Base-by-base conservation (phyloP, 2,797 vertebrate species). In the Sebastes melanostomus region DNA sequence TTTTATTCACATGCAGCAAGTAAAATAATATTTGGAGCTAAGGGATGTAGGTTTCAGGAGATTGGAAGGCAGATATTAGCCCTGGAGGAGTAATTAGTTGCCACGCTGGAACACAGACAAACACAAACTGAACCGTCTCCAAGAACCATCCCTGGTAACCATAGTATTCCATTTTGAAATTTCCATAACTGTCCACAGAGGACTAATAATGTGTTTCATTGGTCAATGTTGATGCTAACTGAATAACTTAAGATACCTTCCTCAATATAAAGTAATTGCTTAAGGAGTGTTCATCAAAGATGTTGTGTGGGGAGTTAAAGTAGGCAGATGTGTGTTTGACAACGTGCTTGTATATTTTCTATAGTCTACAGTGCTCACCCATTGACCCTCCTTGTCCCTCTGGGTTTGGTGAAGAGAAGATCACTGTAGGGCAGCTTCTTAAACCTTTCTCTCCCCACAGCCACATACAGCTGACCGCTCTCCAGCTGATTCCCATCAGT, bases 381-480 rank as follows among this genome's bases (percentile, higher is more conserved):
- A 34, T 93, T 96, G 50, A 95, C 90, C 80, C 96, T 95, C 90
- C 95, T 96, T 22, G 84, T 75, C 11, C 94, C 92, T 71, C 87
- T 87, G 55, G 96, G 94, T 91, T 97, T 99, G 86, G 92, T 93
- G 69, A 98, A 98, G 18, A 98, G 93, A 6, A 97, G 84, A 85
- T 98, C 97, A 32, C 90, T 91, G 72, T 99, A 99, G 0, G 97
- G 95, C 78, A 99, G 91, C 82, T 95, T 98, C 92, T 98, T 99
- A 87, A 99, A 98, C 83, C 91, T 97, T 66, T 99, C 98, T 94
- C 97, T 96, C 73, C 98, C 98, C 10, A 97, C 97, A 8, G 98
- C 98, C 68, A 99, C 97, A 36, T 99, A 99, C 78, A 98, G 97
- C 89, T 98, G 97, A 25, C 98, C 97, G 0, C 96, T 97, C 91